These are phyloP conservation scores for Dicrostonyx torquatus DNA, from an alignment of 2,797 vertebrate genomes.

Conservation along the genomic window DNA sequence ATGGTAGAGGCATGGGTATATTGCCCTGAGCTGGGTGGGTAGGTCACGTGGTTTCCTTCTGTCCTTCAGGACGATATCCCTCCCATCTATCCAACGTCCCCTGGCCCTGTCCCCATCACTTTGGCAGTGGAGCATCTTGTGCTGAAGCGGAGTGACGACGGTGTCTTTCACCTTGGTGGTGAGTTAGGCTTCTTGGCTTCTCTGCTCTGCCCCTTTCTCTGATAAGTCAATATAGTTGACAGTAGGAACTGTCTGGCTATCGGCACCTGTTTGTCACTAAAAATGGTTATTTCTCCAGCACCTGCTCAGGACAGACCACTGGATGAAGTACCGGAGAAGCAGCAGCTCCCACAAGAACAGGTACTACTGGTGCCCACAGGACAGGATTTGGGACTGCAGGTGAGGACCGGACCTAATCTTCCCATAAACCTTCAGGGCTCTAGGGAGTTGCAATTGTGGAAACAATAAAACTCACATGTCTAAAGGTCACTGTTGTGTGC, in stretches of 20 bases:
- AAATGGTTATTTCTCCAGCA: conserved; percentile 74
- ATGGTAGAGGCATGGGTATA: background rate
- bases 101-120: conserved; percentile 91
- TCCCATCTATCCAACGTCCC: conserved; percentile 93
- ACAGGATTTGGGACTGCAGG: conserved; percentile 78
- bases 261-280: background rate
- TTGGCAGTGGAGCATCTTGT: conserved; percentile 90
- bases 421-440: background rate
- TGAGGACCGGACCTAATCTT: conserved; percentile 68
- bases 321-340: conserved; percentile 74
- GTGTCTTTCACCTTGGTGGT: conserved; percentile 92
- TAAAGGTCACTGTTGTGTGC: background rate
- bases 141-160: conserved; percentile 92
- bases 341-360: conserved; percentile 68
- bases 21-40: background rate
- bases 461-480: background rate
- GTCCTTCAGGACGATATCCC: conserved; percentile 92
- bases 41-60: conserved; percentile 7
- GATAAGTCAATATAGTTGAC: background rate
- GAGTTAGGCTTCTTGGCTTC: conserved; percentile 67
- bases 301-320: conserved; percentile 66
- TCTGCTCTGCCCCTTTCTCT: background rate
- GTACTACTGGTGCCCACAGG: conserved; percentile 61
- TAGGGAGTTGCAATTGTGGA: background rate
- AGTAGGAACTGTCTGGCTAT: background rate